Evolutionary conservation across 2,113 vertebrate genomes (phyloP).

Genomic region (Gambusia holbrooki): DNA sequence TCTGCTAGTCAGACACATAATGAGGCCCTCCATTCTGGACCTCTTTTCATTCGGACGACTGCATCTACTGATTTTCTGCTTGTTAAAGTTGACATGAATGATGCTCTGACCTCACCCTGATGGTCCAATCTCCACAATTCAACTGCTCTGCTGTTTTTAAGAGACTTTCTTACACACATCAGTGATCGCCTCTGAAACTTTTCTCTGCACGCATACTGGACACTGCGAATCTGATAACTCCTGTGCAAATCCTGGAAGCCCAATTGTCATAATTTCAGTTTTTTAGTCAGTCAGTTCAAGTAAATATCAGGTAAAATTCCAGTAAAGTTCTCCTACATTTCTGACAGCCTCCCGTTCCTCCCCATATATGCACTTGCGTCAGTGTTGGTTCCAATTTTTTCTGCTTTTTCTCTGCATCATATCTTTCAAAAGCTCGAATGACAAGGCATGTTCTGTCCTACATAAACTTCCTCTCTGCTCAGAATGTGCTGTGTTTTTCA

Average conservation of each 20-base stretch:
- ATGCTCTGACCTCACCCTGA: neutral
- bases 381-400: neutral
- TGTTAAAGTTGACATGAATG: conserved; percentile 7
- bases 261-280: neutral
- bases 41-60: conserved; percentile 1
- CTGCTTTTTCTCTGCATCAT: neutral
- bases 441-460: neutral
- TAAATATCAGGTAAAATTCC: neutral
- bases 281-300: neutral
- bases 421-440: neutral
- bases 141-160: neutral
- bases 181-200: neutral
- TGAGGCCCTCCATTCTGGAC: conserved; percentile 5
- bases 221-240: too few relatives aligned
- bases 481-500: neutral
- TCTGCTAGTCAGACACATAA: conserved; percentile 40
- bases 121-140: neutral
- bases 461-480: neutral
- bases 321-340: neutral
- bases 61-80: conserved; percentile 35
- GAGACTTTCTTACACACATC: neutral
- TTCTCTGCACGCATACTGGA: neutral
- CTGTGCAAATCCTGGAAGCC: neutral
- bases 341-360: neutral
- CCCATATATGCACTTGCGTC: neutral